phyloP scores from a whole-genome alignment of 2,888 invertebrate genomes.

The Drosophila tanythrix region DNA sequence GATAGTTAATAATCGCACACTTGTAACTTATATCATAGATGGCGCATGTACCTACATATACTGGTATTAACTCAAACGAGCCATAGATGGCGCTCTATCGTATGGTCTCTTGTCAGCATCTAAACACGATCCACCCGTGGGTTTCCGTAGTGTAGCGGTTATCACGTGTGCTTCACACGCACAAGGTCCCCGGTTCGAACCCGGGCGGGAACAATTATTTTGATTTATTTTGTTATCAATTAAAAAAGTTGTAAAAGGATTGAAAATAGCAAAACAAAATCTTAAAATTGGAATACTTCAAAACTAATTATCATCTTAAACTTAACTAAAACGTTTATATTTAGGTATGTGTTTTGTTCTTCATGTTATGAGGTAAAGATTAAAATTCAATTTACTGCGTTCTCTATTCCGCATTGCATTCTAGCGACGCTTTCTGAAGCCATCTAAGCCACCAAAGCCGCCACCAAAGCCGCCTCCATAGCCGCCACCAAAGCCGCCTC shows the following conservation, averaged over 20 bases:
- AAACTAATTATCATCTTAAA: not conserved
- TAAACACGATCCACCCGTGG: fast-evolving
- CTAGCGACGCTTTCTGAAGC: constrained; percentile 25
- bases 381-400: not conserved
- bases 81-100: constrained; percentile 44
- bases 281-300: not conserved
- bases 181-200: constrained; percentile 85
- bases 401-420: not conserved
- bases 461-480: constrained; percentile 36
- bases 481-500: constrained; percentile 47
- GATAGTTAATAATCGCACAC: not conserved
- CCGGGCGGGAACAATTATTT: constrained; percentile 82
- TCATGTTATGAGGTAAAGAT: not conserved
- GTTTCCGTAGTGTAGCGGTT: constrained; percentile 84
- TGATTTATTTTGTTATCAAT: not conserved
- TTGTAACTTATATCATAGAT: constrained; percentile 2
- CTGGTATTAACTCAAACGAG: not conserved
- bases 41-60: not conserved
- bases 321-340: not conserved
- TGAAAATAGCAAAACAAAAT: not conserved
- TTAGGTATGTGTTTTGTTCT: not conserved
- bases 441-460: constrained; percentile 20
- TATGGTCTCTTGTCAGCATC: fast-evolving
- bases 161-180: constrained; percentile 84
- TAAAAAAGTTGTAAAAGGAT: not conserved